Evolutionary conservation across 2,888 invertebrate species (phyloP), one percentile per base, ranked within the genome.

Genomic region (Oxystoma pomonae): DNA sequence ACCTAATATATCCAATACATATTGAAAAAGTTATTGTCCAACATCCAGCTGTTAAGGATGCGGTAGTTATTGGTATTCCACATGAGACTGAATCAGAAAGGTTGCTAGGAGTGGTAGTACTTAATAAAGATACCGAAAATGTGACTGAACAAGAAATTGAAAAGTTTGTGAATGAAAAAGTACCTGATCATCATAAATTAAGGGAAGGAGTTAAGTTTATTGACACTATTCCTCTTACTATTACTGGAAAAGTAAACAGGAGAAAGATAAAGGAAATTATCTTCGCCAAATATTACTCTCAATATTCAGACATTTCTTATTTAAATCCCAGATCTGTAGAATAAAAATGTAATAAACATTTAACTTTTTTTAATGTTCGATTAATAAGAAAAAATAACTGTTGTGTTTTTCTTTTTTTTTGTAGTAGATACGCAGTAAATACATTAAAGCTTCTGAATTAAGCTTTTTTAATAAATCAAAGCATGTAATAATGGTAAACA

Each of bases 181-280:
- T 65, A 9, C 20, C 59, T 16, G 65, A 65, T 21, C 55, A 60
- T 50, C 16, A 65, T 49, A 65, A 62, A 62, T 58, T 65, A 51
- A 55, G 65, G 19, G 65, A 59, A 62, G 65, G 65, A 9, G 59
- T 65, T n/a, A 59, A 12, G 16, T 62, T 65, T 53, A 58, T 65
- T 20, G 52, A 65, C 0, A n/a, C 55, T 7, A 52, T 65, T 22
- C 65, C 65, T 0, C 2, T 49, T 5, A 65, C 65, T 0, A 20
- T 62, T 3, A 62, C 65, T 3, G 65, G 57, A 50, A 65, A 65
- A 59, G 16, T 62, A 1, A 59, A 51, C 17, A 55, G 65, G 55
- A 16, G 52, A 1, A 61, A 65, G 35, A 21, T 59, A 2, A 65
- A 62, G 17, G 20, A 62, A 0, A 61, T 59, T 55, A 20, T 64